Evolutionary conservation across 1,140 invertebrate species (phyloP).

Genomic region (Ips nitidus): DNA sequence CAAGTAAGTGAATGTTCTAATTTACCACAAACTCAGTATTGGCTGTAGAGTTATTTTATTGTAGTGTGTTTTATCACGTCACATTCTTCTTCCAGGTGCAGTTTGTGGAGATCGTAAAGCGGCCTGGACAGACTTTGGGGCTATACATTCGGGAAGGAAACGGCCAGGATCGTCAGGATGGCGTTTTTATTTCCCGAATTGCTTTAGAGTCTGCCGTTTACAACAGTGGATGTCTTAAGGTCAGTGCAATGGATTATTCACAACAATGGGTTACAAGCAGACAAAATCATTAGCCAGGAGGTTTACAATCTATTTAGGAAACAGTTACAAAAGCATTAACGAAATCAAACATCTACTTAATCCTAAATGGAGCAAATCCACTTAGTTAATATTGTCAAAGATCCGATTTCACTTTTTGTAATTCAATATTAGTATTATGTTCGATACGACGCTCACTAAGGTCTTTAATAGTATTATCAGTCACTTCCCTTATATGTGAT

Average conservation of each 20-base stretch:
- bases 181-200: slow-evolving; percentile 98
- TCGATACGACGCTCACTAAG: slow-evolving; percentile 13
- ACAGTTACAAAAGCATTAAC: slow-evolving; percentile 12
- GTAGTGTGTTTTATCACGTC: no score
- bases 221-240: slow-evolving; percentile 91
- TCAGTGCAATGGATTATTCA: slow-evolving; percentile 46
- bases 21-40: no score
- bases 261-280: background rate
- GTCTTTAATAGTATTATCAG: slow-evolving; percentile 15
- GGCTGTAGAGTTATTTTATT: background rate
- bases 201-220: slow-evolving; percentile 95
- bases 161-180: slow-evolving; percentile 88
- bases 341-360: slow-evolving; percentile 18
- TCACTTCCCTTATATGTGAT: background rate
- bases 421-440: slow-evolving; percentile 20
- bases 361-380: slow-evolving; percentile 1
- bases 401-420: slow-evolving; percentile 25
- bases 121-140: slow-evolving; percentile 96
- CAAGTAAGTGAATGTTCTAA: slow-evolving; percentile 15
- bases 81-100: slow-evolving; percentile 64
- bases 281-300: no score
- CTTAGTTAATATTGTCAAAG: slow-evolving; percentile 10
- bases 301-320: no score
- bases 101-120: slow-evolving; percentile 98
- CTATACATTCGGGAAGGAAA: slow-evolving; percentile 98